phyloP scores from a whole-genome alignment of 2,113 vertebrate species.

The Pseudopipra pipra region DNA sequence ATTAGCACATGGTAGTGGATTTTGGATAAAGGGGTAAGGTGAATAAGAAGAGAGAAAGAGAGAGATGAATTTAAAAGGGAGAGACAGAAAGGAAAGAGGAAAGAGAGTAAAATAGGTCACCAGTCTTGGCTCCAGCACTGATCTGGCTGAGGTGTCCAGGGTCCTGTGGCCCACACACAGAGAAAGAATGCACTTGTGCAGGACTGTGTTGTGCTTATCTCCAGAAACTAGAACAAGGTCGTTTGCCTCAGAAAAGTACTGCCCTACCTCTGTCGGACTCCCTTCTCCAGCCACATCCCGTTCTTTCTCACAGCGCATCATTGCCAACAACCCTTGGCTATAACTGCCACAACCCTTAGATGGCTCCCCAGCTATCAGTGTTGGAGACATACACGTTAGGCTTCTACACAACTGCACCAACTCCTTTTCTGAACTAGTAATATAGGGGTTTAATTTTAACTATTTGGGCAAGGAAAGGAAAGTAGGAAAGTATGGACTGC shows the following conservation, averaged over 20 bases:
- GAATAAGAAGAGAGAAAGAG: background rate
- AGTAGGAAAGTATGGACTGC: too few species aligned
- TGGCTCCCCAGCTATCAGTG: background rate
- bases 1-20: rapidly evolving
- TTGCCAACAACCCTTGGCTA: background rate
- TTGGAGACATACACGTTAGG: too few species aligned
- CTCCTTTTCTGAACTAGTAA: background rate
- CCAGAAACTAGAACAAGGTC: background rate
- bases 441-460: background rate
- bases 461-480: background rate
- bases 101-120: background rate
- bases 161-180: background rate
- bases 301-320: background rate
- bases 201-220: background rate
- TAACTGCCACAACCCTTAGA: background rate
- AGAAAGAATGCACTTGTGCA: background rate
- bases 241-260: background rate
- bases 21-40: background rate
- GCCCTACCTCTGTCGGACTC: rapidly evolving
- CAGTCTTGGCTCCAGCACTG: background rate
- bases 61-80: background rate
- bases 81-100: background rate
- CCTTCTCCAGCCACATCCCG: background rate
- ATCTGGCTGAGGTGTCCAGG: too few species aligned
- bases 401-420: background rate